A percentile compares a stretch with the other conserved stretches of the same genome.
Evolutionary conservation across 2,888 invertebrate species (phyloP).

Genomic region (Apamea crenata): DNA sequence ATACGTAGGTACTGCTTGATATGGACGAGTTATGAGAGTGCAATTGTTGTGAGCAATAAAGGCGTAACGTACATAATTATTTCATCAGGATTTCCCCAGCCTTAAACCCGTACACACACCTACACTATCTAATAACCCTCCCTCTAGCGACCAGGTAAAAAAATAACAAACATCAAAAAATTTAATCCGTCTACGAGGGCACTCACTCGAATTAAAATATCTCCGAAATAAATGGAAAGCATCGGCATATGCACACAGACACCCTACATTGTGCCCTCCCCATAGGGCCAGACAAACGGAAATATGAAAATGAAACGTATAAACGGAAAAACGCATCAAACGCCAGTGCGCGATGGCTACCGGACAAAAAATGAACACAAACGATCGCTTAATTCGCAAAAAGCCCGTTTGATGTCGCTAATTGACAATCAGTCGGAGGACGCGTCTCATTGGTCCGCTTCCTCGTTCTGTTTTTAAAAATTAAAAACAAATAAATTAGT

Average conservation of each 20-base stretch:
- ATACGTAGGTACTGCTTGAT: background rate
- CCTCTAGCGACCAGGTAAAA: background rate
- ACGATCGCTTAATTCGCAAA: slow-evolving; percentile 90
- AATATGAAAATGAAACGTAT: slow-evolving; percentile 89
- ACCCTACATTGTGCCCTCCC: slow-evolving; percentile 79
- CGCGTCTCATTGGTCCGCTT: slow-evolving; percentile 88
- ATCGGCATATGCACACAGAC: slow-evolving; percentile 70
- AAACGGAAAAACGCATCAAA: slow-evolving; percentile 89
- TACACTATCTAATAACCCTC: background rate
- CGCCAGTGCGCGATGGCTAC: slow-evolving; percentile 80
- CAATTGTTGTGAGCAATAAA: slow-evolving; percentile 11
- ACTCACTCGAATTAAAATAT: slow-evolving; percentile 84
- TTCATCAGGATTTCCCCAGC: background rate
- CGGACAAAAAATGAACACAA: slow-evolving; percentile 89
- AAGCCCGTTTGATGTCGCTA: slow-evolving; percentile 91
- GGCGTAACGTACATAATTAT: background rate
- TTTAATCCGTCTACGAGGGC: slow-evolving; percentile 70
- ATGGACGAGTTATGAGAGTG: background rate
- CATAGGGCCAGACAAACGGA: slow-evolving; percentile 86
- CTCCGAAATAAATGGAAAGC: slow-evolving; percentile 73
- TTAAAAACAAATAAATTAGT: slow-evolving; percentile 89
- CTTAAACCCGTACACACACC: background rate
- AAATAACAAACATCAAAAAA: slow-evolving; percentile 41
- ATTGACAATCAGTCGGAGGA: slow-evolving; percentile 90
- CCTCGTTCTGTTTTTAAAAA: slow-evolving; percentile 89